Percentiles rank a stretch among this genome's conserved stretches.
Evolutionary conservation across 2,113 vertebrate species (phyloP).

Genomic region (Nipponia nippon): DNA sequence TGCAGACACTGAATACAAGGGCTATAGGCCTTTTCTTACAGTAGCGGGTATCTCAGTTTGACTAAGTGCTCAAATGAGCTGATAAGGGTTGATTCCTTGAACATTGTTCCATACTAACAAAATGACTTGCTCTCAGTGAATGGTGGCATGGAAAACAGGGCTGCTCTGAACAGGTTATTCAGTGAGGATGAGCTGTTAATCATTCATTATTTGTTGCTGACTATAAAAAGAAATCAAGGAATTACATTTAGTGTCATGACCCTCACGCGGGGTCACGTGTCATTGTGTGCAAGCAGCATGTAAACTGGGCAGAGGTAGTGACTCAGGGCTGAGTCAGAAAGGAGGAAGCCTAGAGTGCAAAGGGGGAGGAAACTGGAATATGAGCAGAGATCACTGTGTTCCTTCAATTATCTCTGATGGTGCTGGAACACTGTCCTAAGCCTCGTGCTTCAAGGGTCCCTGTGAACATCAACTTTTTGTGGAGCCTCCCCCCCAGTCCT

Average conservation of each 20-base stretch:
- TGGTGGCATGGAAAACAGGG: neutral
- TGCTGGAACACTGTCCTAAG: neutral
- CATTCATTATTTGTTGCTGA: neutral
- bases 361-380: neutral
- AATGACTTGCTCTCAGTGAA: neutral
- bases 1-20: neutral
- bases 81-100: neutral
- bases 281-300: neutral
- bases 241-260: neutral
- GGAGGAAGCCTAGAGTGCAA: neutral
- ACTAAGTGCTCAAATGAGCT: neutral
- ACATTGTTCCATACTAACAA: neutral
- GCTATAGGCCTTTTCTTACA: neutral
- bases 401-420: neutral
- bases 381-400: neutral
- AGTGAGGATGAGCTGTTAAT: neutral
- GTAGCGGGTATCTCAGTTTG: neutral
- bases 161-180: neutral
- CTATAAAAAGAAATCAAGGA: neutral
- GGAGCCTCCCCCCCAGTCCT: neutral
- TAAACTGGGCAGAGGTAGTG: neutral
- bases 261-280: neutral
- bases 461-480: neutral
- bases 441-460: neutral
- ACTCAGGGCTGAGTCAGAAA: neutral